Conservation (phyloP, 2,797 vertebrate species). For the Syngnathus acus region DNA sequence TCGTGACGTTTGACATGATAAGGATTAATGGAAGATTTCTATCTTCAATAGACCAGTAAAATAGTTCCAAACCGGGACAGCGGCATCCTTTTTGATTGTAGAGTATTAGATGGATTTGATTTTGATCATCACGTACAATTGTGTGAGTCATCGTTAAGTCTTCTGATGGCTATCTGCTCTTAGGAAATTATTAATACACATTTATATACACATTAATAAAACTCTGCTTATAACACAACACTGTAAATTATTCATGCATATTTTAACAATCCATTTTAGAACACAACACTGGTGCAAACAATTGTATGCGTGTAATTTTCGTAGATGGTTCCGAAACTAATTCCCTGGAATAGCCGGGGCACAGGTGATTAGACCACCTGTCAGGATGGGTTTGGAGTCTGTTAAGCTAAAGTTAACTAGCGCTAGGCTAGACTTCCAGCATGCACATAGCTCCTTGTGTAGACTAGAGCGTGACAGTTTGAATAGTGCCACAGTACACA, state of each 20-base stretch:
- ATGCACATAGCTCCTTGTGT: too few relatives aligned
- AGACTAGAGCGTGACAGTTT: too few relatives aligned
- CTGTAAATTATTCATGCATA: not conserved
- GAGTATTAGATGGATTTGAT: not conserved
- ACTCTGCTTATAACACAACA: not conserved
- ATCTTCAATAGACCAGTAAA: constrained; percentile 22
- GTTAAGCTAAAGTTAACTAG: too few relatives aligned
- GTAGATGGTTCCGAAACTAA: not conserved
- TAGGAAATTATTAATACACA: not conserved
- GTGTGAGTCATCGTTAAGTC: not conserved
- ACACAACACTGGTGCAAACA: not conserved
- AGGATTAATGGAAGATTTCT: constrained; percentile 33
- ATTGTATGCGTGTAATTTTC: not conserved
- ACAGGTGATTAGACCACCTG: too few relatives aligned
- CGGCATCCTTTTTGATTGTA: not conserved
- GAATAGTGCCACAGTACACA: too few relatives aligned
- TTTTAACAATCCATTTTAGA: not conserved
- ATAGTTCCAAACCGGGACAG: not conserved
- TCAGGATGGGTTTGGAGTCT: too few relatives aligned
- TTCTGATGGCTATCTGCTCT: not conserved
- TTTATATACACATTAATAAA: not conserved
- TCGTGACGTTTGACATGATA: constrained; percentile 51
- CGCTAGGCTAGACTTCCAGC: too few relatives aligned
- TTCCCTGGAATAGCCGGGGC: too few relatives aligned
- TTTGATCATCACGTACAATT: not conserved